Conservation (phyloP, 2,888 invertebrate species). For the Lepas anatifera region DNA sequence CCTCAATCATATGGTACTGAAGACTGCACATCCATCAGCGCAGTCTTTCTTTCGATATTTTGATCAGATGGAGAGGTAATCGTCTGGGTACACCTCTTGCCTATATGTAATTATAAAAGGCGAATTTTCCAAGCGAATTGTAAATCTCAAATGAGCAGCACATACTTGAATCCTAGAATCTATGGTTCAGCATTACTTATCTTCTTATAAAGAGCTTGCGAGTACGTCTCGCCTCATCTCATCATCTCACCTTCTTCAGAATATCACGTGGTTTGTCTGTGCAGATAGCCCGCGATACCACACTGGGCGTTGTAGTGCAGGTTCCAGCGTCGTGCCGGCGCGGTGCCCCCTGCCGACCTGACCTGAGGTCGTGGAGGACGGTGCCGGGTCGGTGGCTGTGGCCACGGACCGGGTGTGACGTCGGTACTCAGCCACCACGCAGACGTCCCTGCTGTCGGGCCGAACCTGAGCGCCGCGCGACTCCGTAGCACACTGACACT, state of each 20-base stretch:
- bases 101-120: too few relatives aligned
- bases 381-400: neutral
- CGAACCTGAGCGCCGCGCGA: neutral
- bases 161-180: too few relatives aligned
- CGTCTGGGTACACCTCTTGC: too few relatives aligned
- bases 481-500: neutral
- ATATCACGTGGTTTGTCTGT: neutral
- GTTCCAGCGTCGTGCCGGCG: neutral
- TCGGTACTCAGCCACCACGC: neutral
- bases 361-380: neutral
- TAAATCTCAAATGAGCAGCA: too few relatives aligned
- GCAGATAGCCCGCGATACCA: neutral
- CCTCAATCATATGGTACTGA: too few relatives aligned
- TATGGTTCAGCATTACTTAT: too few relatives aligned
- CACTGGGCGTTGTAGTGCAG: neutral
- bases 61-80: too few relatives aligned
- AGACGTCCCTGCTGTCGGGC: neutral
- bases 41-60: too few relatives aligned
- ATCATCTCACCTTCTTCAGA: constrained; percentile 5
- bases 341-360: neutral
- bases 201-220: too few relatives aligned
- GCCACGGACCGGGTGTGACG: neutral
- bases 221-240: too few relatives aligned
- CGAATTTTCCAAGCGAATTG: too few relatives aligned
- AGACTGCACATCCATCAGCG: too few relatives aligned